phyloP scores from a whole-genome alignment of 2,797 vertebrate species.

The Rachycentron canadum region DNA sequence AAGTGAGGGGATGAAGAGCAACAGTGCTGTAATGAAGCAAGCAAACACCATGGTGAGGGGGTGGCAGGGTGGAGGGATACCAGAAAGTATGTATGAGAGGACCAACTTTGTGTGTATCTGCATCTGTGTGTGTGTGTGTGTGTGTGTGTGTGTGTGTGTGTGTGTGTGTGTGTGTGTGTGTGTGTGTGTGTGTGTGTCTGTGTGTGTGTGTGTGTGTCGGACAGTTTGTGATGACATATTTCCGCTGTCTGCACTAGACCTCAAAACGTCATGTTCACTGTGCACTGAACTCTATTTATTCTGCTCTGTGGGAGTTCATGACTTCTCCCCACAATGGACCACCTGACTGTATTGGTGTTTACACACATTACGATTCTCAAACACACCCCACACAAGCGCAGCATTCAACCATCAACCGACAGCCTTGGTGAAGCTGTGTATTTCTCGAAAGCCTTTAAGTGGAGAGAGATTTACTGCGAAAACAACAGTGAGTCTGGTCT shows the following conservation, averaged over 20 bases:
- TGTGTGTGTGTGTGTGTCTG: conserved; percentile 25
- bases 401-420: conserved; percentile 53
- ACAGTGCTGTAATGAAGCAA: conserved; percentile 54
- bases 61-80: conserved; percentile 65
- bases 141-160: conserved; percentile 43
- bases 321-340: conserved; percentile 55
- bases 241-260: conserved; percentile 79
- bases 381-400: conserved; percentile 62
- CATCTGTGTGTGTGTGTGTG: conserved; percentile 37
- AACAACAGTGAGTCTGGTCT: conserved; percentile 64
- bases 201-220: conserved; percentile 43
- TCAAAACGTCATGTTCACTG: conserved; percentile 75
- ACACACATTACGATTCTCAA: conserved; percentile 55
- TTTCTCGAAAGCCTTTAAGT: conserved; percentile 51
- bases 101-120: conserved; percentile 54
- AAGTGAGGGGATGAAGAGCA: conserved; percentile 59
- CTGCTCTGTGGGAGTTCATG: conserved; percentile 63
- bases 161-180: conserved; percentile 45
- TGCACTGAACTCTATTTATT: conserved; percentile 78
- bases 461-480: conserved; percentile 57
- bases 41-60: conserved; percentile 75
- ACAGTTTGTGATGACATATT: conserved; percentile 80
- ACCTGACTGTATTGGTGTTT: conserved; percentile 64
- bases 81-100: conserved; percentile 50
- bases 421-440: conserved; percentile 28